A percentile compares a stretch with the other conserved stretches of the same genome.
Evolutionary conservation across 2,113 vertebrate species (phyloP).

Genomic region (Otus sunia): DNA sequence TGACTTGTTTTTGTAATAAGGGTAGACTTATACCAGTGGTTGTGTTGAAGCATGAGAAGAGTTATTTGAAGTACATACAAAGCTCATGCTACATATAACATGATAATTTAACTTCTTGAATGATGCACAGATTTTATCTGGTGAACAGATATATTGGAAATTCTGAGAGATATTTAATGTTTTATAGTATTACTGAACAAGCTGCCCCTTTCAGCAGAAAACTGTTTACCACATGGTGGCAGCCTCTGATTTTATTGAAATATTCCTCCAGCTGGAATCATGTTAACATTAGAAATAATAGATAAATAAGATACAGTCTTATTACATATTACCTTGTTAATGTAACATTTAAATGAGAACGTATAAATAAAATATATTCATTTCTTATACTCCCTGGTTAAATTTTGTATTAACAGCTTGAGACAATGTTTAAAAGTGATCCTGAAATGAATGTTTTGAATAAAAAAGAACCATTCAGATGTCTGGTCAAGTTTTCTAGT

Average conservation of each 20-base stretch:
- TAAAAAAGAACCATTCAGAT: constrained; percentile 81
- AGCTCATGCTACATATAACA: background rate
- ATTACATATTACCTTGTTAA: background rate
- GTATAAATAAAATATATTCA: background rate
- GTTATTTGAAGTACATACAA: background rate
- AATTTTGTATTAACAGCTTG: constrained; percentile 78
- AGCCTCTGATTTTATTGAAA: constrained; percentile 1
- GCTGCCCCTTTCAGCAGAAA: background rate
- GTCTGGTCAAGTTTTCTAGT: constrained; percentile 88
- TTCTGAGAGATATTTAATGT: background rate
- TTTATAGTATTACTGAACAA: background rate
- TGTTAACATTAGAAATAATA: background rate
- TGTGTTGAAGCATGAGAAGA: background rate
- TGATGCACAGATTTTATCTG: background rate
- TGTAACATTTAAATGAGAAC: background rate
- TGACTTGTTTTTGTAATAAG: background rate
- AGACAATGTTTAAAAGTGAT: constrained; percentile 85
- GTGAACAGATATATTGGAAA: background rate
- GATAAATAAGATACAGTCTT: background rate
- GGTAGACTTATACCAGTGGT: background rate
- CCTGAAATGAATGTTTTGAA: constrained; percentile 65
- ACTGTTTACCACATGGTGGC: constrained; percentile 36
- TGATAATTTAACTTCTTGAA: background rate
- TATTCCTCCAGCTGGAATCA: background rate
- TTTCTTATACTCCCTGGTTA: background rate